Evolutionary conservation across 2,113 vertebrate species (phyloP).

Genomic region (Paraplagusia blochii): DNA sequence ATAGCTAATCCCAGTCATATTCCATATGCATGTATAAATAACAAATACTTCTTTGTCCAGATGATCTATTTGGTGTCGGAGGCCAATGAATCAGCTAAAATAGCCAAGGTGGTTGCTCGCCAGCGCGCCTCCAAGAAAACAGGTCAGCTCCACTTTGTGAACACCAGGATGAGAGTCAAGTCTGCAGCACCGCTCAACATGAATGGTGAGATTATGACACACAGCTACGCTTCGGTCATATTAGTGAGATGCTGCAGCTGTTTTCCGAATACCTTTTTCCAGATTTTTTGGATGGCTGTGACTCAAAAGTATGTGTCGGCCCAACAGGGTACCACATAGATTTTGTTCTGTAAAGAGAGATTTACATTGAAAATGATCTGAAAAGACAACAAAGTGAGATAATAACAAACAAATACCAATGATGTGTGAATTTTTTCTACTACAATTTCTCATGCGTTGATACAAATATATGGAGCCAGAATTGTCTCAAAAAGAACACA

Average conservation of each 20-base stretch:
- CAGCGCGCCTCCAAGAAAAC: constrained; percentile 87
- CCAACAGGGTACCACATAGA: no score
- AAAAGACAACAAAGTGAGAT: no score
- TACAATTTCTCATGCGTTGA: no score
- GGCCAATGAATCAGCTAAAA: constrained; percentile 75
- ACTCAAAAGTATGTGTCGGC: no score
- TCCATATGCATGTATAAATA: neutral
- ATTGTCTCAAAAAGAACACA: no score
- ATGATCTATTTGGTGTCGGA: constrained; percentile 79
- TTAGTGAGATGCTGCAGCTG: neutral
- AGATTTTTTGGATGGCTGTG: no score
- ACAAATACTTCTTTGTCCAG: constrained; percentile 56
- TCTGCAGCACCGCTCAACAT: constrained; percentile 78
- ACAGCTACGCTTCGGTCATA: neutral
- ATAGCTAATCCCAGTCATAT: neutral
- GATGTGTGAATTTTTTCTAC: no score
- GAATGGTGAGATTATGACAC: constrained; percentile 75
- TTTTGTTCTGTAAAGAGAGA: no score
- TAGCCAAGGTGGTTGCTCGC: constrained; percentile 86
- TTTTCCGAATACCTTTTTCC: neutral
- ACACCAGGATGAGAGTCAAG: constrained; percentile 93
- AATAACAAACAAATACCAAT: no score
- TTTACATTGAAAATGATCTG: no score
- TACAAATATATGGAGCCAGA: no score
- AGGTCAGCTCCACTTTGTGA: constrained; percentile 82